Percentiles rank a stretch among this genome's conserved stretches.
Evolutionary conservation across 2,113 vertebrate genomes (phyloP).

Genomic region (Gobio gobio): DNA sequence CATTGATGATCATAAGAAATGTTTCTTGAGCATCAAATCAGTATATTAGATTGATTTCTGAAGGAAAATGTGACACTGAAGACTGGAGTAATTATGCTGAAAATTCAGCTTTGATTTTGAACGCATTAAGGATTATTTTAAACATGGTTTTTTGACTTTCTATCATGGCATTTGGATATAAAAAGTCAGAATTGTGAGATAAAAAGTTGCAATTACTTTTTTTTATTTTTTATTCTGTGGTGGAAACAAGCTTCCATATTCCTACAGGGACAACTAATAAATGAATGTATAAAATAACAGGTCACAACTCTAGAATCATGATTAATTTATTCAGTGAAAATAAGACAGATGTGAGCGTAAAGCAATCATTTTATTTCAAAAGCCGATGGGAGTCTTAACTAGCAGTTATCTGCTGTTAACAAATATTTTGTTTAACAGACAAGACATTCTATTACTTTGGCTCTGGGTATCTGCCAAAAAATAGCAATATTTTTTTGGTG

Average conservation of each 20-base stretch:
- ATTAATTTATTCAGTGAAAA: neutral
- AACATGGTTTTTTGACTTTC: too few relatives aligned
- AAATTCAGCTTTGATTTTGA: neutral
- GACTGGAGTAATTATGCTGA: neutral
- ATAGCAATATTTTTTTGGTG: neutral
- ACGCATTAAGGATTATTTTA: too few relatives aligned
- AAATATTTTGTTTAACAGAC: neutral
- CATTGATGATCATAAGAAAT: neutral
- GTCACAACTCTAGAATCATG: neutral
- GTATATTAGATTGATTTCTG: neutral
- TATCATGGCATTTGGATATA: too few relatives aligned
- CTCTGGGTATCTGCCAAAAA: conserved; percentile 21
- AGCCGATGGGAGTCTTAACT: neutral
- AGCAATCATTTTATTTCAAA: conserved; percentile 12
- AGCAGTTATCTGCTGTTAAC: conserved; percentile 13
- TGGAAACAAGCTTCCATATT: too few relatives aligned
- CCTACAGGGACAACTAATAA: too few relatives aligned
- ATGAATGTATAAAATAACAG: neutral
- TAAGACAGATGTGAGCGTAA: conserved; percentile 8
- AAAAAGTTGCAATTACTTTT: too few relatives aligned
- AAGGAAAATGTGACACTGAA: neutral
- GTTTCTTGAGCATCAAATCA: neutral
- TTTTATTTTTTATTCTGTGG: too few relatives aligned
- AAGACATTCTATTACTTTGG: conserved; percentile 4
- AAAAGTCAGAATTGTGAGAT: neutral